Evolutionary conservation across 1,140 invertebrate genomes (phyloP).

Genomic region (Agraylea sexmaculata): DNA sequence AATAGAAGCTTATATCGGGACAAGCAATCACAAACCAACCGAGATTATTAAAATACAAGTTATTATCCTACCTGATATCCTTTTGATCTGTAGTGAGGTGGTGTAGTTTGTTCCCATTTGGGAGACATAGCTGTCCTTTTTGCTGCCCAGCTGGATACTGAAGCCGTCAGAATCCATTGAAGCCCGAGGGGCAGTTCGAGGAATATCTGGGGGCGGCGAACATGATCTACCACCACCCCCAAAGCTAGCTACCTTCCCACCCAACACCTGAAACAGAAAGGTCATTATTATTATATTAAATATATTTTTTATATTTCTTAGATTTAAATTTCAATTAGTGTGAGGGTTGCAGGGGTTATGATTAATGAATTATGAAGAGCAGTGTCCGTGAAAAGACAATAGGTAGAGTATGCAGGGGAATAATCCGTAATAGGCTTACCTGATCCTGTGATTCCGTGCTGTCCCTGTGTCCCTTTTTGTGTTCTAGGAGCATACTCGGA

Average conservation of each 20-base stretch:
- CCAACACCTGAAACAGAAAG: conserved; percentile 15
- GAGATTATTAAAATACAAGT: too few species aligned
- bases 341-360: too few species aligned
- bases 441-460: conserved; percentile 22
- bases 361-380: too few species aligned
- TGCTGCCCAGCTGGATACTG: conserved; percentile 18
- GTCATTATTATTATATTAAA: too few species aligned
- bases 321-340: too few species aligned
- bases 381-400: too few species aligned
- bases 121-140: conserved; percentile 28
- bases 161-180: conserved; percentile 21
- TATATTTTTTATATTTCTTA: too few species aligned
- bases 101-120: conserved; percentile 41
- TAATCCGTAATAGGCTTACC: conserved; percentile 13
- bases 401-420: too few species aligned
- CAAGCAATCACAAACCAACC: too few species aligned
- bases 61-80: conserved; percentile 40
- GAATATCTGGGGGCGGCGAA: conserved; percentile 3
- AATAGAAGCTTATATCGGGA: too few species aligned
- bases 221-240: conserved; percentile 2
- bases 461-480: conserved; percentile 38
- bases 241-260: conserved; percentile 11
- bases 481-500: conserved; percentile 38
- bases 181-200: conserved; percentile 17
- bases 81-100: conserved; percentile 39